Percentiles rank a stretch among this genome's conserved stretches.
phyloP scores from a whole-genome alignment of 2,113 vertebrate genomes.

The Poecilia latipinna region DNA sequence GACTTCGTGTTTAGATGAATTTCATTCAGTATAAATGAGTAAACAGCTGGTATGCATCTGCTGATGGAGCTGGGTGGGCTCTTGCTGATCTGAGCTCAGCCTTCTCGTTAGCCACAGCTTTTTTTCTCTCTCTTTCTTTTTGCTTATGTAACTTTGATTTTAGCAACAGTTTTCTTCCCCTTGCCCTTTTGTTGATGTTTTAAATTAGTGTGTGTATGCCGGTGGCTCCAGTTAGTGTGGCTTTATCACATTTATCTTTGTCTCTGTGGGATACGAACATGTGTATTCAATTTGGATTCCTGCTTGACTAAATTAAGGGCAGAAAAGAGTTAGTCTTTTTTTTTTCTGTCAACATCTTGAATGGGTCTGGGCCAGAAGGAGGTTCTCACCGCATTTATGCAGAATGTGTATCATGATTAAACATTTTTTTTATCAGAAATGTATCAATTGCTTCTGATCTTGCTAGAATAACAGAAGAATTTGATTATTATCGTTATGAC shows the following conservation, averaged over 20 bases:
- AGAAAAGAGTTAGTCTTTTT: background rate
- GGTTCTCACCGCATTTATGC: background rate
- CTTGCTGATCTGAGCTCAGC: conserved; percentile 44
- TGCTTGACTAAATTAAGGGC: conserved; percentile 7
- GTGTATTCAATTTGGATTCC: conserved; percentile 45
- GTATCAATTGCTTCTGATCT: too few relatives aligned
- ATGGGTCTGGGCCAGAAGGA: background rate
- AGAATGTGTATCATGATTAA: too few relatives aligned
- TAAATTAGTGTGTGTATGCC: conserved; percentile 34
- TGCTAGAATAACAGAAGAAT: too few relatives aligned
- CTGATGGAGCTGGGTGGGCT: conserved; percentile 38
- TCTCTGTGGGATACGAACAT: conserved; percentile 38
- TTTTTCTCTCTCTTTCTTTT: conserved; percentile 47
- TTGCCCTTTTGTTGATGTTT: conserved; percentile 33
- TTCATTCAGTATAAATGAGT: conserved; percentile 76
- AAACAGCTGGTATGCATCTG: conserved; percentile 60
- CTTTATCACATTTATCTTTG: conserved; percentile 51
- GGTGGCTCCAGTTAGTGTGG: conserved; percentile 43
- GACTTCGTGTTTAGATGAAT: conserved; percentile 75
- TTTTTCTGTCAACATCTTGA: conserved; percentile 4
- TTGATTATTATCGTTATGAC: too few relatives aligned
- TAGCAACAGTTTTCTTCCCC: conserved; percentile 47
- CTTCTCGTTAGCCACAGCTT: conserved; percentile 55
- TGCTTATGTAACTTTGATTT: conserved; percentile 64
- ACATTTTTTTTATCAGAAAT: too few relatives aligned